Conservation (phyloP, 1,140 invertebrate species). For the Hycleus cichorii region DNA sequence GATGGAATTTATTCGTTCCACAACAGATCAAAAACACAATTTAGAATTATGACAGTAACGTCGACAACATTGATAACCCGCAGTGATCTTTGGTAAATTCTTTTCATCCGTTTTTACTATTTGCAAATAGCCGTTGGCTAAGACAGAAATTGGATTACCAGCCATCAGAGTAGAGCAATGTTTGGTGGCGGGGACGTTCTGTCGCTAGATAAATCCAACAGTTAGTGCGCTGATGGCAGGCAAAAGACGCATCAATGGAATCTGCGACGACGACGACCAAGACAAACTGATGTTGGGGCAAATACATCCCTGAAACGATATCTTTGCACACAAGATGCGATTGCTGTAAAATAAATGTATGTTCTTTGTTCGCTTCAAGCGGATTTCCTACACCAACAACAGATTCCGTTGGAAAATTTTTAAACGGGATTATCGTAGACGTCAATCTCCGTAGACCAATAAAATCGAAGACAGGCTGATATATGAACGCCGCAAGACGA, state of each 20-base stretch:
- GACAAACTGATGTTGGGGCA: conserved; percentile 11
- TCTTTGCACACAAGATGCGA: conserved; percentile 9
- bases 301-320: conserved; percentile 8
- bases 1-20: too few species aligned
- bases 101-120: too few species aligned
- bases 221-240: background rate
- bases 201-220: conserved; percentile 9
- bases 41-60: too few species aligned
- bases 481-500: too few species aligned
- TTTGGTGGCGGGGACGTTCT: conserved; percentile 3
- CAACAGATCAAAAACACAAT: too few species aligned
- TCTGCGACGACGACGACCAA: conserved; percentile 4
- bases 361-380: conserved; percentile 9
- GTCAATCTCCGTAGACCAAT: too few species aligned
- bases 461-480: too few species aligned
- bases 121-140: conserved; percentile 14
- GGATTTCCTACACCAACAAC: too few species aligned
- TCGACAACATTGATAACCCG: too few species aligned
- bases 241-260: conserved; percentile 8
- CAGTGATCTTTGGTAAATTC: too few species aligned
- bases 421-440: too few species aligned
- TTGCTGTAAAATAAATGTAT: conserved; percentile 14
- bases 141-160: conserved; percentile 13
- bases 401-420: too few species aligned
- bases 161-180: conserved; percentile 11